Conservation (phyloP, 2,888 invertebrate species). For the Callyntrura guangdongensis region DNA sequence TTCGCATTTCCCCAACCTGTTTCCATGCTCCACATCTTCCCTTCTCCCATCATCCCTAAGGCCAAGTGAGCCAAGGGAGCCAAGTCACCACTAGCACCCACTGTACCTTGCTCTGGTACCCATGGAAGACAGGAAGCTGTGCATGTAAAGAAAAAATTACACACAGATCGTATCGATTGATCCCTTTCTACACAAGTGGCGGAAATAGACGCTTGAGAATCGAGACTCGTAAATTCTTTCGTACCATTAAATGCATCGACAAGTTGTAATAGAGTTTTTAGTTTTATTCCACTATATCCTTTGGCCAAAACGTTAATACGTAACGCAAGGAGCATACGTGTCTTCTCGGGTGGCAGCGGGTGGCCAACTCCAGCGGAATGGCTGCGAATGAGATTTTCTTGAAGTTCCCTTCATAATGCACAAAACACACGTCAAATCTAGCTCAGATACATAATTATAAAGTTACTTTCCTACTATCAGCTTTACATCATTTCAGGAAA, state of each 20-base stretch:
- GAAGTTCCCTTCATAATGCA: conserved; percentile 86
- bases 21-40: conserved; percentile 89
- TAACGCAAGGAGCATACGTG: conserved; percentile 89
- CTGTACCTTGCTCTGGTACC: conserved; percentile 90
- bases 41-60: conserved; percentile 90
- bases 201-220: neutral
- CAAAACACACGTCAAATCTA: too few species aligned
- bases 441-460: too few species aligned
- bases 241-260: conserved; percentile 90
- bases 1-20: conserved; percentile 89
- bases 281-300: conserved; percentile 89
- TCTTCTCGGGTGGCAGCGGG: conserved; percentile 88
- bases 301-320: conserved; percentile 90
- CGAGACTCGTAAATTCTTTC: conserved; percentile 65
- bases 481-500: neutral
- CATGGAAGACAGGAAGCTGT: conserved; percentile 89
- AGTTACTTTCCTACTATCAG: too few species aligned
- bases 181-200: neutral
- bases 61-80: conserved; percentile 90
- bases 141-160: conserved; percentile 54
- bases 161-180: neutral
- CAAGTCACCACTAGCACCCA: conserved; percentile 90
- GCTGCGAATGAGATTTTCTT: conserved; percentile 89
- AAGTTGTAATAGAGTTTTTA: conserved; percentile 88
- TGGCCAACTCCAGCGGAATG: conserved; percentile 90